Evolutionary conservation across 23 tunicate species (phyloP).

Genomic region (Botrylloides violaceus): DNA sequence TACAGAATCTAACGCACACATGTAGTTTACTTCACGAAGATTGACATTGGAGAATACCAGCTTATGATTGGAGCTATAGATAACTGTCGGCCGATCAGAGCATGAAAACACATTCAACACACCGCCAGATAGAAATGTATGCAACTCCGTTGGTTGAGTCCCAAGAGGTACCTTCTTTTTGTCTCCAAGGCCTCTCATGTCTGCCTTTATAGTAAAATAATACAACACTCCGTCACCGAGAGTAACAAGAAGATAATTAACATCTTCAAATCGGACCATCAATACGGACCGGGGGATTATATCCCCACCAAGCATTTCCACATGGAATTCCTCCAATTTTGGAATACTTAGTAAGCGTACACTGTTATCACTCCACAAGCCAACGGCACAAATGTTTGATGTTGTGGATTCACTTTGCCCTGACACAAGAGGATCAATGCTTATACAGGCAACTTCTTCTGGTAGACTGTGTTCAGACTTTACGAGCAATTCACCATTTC

Average conservation of each 20-base stretch:
- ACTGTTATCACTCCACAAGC: conserved; percentile 92
- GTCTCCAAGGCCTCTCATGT: conserved; percentile 44
- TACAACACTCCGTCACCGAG: conserved; percentile 90
- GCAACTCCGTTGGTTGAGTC: conserved; percentile 78
- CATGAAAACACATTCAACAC: conserved; percentile 88
- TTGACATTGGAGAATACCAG: conserved; percentile 88
- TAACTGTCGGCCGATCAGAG: conserved; percentile 95
- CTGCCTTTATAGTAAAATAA: conserved; percentile 54
- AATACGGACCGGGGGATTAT: conserved; percentile 88
- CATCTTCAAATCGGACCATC: conserved; percentile 76
- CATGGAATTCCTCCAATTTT: conserved; percentile 42
- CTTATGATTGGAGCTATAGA: conserved; percentile 95
- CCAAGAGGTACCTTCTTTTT: conserved; percentile 88
- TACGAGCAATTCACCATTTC: conserved; percentile 22
- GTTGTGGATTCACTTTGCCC: conserved; percentile 16
- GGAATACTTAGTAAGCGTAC: conserved; percentile 64
- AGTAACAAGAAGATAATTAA: conserved; percentile 72
- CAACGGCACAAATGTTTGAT: conserved; percentile 71
- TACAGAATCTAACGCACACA: conserved; percentile 97
- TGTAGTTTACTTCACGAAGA: conserved; percentile 88
- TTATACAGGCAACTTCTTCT: conserved; percentile 86
- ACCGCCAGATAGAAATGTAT: conserved; percentile 61
- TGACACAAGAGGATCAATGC: conserved; percentile 41
- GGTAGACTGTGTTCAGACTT: conserved; percentile 22
- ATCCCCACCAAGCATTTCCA: conserved; percentile 77